Percentiles rank a stretch among this genome's conserved stretches.
Evolutionary conservation across 2,113 vertebrate genomes (phyloP).

Genomic region (Amblyopsis rosae): DNA sequence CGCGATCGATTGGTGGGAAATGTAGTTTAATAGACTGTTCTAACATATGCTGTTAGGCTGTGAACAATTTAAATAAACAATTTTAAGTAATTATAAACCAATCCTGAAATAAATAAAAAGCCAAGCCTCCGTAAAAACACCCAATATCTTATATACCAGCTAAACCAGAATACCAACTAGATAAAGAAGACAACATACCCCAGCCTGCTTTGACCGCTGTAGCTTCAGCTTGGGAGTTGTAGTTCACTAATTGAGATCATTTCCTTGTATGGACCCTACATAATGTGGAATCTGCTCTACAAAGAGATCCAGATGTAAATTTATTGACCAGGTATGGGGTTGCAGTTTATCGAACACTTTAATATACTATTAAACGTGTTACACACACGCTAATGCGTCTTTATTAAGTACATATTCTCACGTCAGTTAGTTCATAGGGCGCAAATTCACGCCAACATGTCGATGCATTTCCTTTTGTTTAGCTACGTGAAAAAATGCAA

Average conservation of each 20-base stretch:
- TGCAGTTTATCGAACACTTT: constrained; percentile 22
- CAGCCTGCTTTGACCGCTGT: constrained; percentile 30
- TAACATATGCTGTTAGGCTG: too few relatives aligned
- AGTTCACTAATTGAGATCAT: constrained; percentile 50
- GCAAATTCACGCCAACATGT: constrained; percentile 60
- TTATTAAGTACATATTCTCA: neutral
- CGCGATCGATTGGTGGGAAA: constrained; percentile 19
- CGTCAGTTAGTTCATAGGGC: constrained; percentile 19
- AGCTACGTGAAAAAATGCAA: constrained; percentile 53
- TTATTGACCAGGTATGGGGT: constrained; percentile 75
- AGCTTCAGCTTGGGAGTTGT: constrained; percentile 51
- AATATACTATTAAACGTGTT: neutral
- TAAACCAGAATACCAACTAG: too few relatives aligned
- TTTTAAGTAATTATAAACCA: too few relatives aligned
- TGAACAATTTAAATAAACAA: neutral
- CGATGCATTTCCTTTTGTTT: constrained; percentile 75
- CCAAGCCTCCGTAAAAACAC: too few relatives aligned
- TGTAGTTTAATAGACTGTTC: constrained; percentile 16
- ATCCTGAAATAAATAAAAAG: neutral
- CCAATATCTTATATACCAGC: too few relatives aligned
- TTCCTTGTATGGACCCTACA: constrained; percentile 56
- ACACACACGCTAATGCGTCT: neutral
- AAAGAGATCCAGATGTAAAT: constrained; percentile 78
- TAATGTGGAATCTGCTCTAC: constrained; percentile 69
- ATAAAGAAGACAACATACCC: constrained; percentile 33